Evolutionary conservation across 2,113 vertebrate genomes (phyloP), one percentile per base, ranked within the genome.

Genomic region (Ptilorrhoa leucosticta): DNA sequence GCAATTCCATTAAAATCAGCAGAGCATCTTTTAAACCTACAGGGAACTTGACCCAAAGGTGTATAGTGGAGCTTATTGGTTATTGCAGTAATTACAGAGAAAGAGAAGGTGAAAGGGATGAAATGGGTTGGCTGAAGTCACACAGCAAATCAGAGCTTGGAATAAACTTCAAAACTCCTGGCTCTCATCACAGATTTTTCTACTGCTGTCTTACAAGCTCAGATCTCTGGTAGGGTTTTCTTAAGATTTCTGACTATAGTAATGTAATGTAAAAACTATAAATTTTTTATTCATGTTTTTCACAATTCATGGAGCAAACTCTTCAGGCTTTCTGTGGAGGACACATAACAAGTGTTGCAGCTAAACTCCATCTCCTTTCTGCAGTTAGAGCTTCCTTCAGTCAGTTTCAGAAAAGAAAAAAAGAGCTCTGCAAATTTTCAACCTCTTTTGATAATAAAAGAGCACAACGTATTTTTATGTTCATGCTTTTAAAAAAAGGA

Each of bases 1-100:
- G 76, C 48, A 66, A 56, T 86, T 86, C 76, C 64, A 68, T 91
- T 93, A 83, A 91, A 85, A 58, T 83, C 2, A 6, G 70, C 24
- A 78, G 44, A 93, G 45, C 44, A 60, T 39, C 83, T 93, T 90
- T 87, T 93, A 81, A 73, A 89, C 53, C 26, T 70, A 13, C 13
- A 51, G 66, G 44, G 66, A 86, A 24, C 66, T 66, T 88, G 66
- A 91, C 48, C 45, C 63, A 90, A 33, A 93, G 84, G 48, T 93
- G 51, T 83, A 17, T 18, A 40, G 35, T 42, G 68, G 45, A 56
- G 71, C 51, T 85, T 40, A 81, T 11, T 88, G 53, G 70, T 73
- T 90, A 18, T 30, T 90, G 54, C 68, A 51, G 27, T 77, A 80
- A 86, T 77, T 83, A 27, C 9, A n/a, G 56, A 51, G 81, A 85